These are phyloP conservation scores for Microplitis mediator DNA, from an alignment of 1,140 invertebrate species.

Conservation along the genomic window DNA sequence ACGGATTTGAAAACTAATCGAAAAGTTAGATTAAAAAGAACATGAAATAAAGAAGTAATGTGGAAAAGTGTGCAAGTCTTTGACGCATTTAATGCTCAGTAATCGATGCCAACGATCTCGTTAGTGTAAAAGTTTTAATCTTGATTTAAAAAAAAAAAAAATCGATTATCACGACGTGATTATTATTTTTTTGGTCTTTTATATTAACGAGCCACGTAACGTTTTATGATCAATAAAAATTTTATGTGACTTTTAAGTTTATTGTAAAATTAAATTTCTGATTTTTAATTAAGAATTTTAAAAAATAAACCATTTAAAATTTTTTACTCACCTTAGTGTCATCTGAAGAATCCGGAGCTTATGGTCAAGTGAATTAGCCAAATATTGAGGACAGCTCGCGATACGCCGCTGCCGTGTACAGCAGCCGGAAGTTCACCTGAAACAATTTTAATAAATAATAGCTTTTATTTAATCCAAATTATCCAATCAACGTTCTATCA, in stretches of 20 bases:
- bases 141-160: neutral
- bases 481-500: neutral
- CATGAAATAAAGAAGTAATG: neutral
- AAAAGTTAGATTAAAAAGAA: slow-evolving; percentile 1
- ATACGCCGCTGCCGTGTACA: slow-evolving; percentile 61
- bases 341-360: slow-evolving; percentile 61
- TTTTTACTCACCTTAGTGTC: slow-evolving; percentile 56
- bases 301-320: slow-evolving; percentile 4
- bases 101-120: neutral
- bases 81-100: neutral
- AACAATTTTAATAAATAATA: slow-evolving; percentile 26
- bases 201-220: neutral
- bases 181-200: slow-evolving; percentile 30
- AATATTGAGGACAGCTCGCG: slow-evolving; percentile 58
- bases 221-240: too few species aligned
- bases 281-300: neutral
- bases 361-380: slow-evolving; percentile 60
- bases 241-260: too few species aligned
- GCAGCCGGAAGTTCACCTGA: slow-evolving; percentile 63
- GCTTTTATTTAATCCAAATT: neutral
- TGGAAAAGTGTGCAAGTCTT: neutral
- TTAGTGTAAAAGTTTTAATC: neutral
- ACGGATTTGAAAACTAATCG: neutral
- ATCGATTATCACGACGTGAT: neutral
- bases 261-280: neutral